These are phyloP conservation scores for Eueremaeus valkanovi DNA, from an alignment of 2,888 invertebrate genomes.

Conservation along the genomic window DNA sequence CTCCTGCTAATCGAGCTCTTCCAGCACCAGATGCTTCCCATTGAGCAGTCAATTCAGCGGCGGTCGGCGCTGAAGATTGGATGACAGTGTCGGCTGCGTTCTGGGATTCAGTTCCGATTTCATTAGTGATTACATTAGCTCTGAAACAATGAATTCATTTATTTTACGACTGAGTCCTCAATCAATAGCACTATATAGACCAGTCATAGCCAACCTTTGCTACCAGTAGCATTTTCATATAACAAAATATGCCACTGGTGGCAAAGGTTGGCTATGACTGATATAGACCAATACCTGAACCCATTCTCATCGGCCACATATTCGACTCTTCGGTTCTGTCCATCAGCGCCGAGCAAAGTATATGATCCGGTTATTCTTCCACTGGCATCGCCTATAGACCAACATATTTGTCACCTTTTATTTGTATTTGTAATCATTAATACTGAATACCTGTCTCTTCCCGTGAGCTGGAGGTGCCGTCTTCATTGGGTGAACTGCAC, in stretches of 20 bases:
- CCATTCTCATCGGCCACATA: slow-evolving; percentile 41
- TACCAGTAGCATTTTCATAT: no score
- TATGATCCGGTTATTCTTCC: slow-evolving; percentile 38
- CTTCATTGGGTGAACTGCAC: slow-evolving; percentile 36
- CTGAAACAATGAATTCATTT: no score
- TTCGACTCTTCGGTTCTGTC: slow-evolving; percentile 39
- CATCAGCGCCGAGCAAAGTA: slow-evolving; percentile 38
- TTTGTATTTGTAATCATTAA: not conserved
- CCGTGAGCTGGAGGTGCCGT: slow-evolving; percentile 28
- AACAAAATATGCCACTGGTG: no score
- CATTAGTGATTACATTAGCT: slow-evolving; percentile 40
- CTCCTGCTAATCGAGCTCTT: not conserved
- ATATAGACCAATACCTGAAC: slow-evolving; percentile 37
- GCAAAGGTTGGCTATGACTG: no score
- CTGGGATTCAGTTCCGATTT: slow-evolving; percentile 42
- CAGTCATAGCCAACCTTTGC: no score
- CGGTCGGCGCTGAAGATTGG: slow-evolving; percentile 38
- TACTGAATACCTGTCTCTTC: slow-evolving; percentile 34
- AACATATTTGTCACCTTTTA: not conserved
- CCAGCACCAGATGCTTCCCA: slow-evolving; percentile 36
- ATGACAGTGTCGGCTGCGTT: slow-evolving; percentile 33
- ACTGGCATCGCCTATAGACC: slow-evolving; percentile 32
- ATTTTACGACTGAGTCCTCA: no score
- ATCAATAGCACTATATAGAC: no score
- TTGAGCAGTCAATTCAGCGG: not conserved